phyloP scores from a whole-genome alignment of 2,113 vertebrate genomes.

The Climacteris rufus region DNA sequence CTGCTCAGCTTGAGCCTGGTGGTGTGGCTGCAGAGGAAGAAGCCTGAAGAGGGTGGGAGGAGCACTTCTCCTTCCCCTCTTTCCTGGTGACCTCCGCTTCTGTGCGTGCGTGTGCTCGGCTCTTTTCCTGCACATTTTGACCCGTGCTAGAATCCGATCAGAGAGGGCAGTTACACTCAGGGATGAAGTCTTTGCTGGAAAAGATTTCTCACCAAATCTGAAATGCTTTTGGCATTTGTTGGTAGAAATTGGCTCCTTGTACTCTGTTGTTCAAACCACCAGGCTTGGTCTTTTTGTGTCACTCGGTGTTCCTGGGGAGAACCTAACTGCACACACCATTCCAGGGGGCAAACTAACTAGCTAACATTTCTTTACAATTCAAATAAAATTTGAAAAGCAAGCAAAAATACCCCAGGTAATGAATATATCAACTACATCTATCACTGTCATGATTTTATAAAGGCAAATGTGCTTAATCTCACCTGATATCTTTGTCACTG shows the following conservation, averaged over 20 bases:
- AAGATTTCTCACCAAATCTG: background rate
- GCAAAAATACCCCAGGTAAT: background rate
- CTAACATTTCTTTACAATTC: background rate
- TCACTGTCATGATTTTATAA: background rate
- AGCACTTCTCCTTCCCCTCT: background rate
- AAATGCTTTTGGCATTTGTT: accelerated
- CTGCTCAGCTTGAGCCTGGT: background rate
- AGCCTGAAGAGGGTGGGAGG: background rate
- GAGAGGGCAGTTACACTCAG: background rate
- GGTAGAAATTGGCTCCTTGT: background rate
- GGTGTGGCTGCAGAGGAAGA: background rate
- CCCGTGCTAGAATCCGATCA: background rate
- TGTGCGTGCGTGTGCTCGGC: accelerated
- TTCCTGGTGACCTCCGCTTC: background rate
- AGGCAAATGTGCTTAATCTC: background rate
- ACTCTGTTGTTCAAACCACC: background rate
- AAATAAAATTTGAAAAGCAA: background rate
- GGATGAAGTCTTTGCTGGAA: background rate
- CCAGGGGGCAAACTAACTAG: background rate
- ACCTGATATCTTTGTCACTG: background rate
- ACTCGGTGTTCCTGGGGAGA: background rate
- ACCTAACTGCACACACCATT: background rate
- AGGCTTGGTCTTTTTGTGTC: background rate
- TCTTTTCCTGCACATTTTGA: background rate
- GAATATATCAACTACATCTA: background rate